Base-by-base conservation (phyloP, 1,140 invertebrate species). In the Caenorhabditis tropicalis region DNA sequence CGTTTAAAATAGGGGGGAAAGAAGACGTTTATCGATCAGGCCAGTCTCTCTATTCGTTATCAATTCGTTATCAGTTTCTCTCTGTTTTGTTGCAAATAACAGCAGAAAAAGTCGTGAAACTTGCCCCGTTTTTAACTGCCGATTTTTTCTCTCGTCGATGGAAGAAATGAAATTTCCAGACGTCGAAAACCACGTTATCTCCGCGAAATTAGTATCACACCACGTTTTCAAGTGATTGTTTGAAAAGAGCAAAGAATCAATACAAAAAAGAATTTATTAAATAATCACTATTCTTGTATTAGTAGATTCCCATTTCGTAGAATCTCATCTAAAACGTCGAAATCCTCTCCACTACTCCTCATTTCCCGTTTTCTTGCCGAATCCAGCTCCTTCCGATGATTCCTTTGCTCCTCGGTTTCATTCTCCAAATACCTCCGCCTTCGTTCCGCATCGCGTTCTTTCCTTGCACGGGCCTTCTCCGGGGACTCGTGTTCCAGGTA, bases 21-120 rank as follows among this genome's bases (percentile, higher is more conserved):
- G 48, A 58, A 58, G 48, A 15, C 48, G 48, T 51, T 24, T 70
- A 74, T 74, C 65, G 65, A 74, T 74, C 36, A 74, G 21, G 29
- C 36, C 65, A 43, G 24, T n/a, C 12, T n/a, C 39, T 5, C 5
- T 43, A 43, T 19, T n/a, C 39, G 39, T 5, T 43, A 43, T 19
- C 36, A 19, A 24, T n/a, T 74, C 65, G 65, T 74, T 74, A 74
- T 74, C 65, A 74, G 65, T 74, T 74, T 21, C 1, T n/a, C n/a
- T 65, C 58, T 65, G 58, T 36, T 43, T 39, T 74, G 65, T 43
- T 74, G 65, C 65, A 74, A 74, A 65, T 31, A 65, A 36, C 21
- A 27, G 9, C n/a, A 51, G 15, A 51, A 56, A 56, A 56, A 56
- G 24, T 24, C 53, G 21, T 33, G 58, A 43, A 65, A 65, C 58